These are phyloP conservation scores for western clawed frog (Xenopus tropicalis) DNA, from an alignment of 2,113 vertebrate genomes.

Conservation along the genomic window DNA sequence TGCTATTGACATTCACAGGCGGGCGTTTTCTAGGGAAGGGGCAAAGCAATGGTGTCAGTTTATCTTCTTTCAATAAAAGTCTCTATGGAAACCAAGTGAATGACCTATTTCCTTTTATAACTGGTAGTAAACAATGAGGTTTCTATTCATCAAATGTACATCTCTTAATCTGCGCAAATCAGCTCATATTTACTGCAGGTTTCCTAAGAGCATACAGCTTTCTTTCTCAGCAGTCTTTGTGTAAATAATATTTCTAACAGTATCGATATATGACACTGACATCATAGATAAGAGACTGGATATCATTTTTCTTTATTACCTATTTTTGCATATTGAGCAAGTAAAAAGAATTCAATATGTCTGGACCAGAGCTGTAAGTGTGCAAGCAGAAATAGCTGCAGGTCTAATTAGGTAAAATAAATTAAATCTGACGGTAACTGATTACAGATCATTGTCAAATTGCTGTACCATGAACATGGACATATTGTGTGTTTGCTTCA, in stretches of 20 bases:
- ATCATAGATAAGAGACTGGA: constrained; percentile 23
- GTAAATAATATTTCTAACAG: constrained; percentile 7
- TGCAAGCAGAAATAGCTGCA: neutral
- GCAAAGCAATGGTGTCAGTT: constrained; percentile 56
- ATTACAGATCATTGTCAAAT: no score
- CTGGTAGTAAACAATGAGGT: constrained; percentile 54
- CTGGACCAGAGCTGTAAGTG: constrained; percentile 6
- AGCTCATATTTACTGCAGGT: constrained; percentile 19
- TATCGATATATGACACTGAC: neutral
- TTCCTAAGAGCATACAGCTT: neutral
- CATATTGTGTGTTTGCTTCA: no score
- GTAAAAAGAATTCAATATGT: constrained; percentile 12
- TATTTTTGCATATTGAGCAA: constrained; percentile 5
- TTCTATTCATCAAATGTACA: constrained; percentile 49
- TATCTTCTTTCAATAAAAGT: constrained; percentile 63
- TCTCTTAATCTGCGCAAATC: constrained; percentile 39
- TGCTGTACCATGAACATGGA: no score
- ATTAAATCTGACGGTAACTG: constrained; percentile 23
- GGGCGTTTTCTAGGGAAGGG: constrained; percentile 48
- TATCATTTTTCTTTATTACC: constrained; percentile 21
- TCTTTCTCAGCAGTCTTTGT: neutral
- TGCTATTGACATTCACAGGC: constrained; percentile 47
- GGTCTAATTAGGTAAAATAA: neutral
- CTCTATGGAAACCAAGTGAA: constrained; percentile 67
- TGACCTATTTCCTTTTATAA: constrained; percentile 63